These are phyloP conservation scores for Anhinga anhinga DNA, from an alignment of 2,113 vertebrate genomes.

Conservation along the genomic window DNA sequence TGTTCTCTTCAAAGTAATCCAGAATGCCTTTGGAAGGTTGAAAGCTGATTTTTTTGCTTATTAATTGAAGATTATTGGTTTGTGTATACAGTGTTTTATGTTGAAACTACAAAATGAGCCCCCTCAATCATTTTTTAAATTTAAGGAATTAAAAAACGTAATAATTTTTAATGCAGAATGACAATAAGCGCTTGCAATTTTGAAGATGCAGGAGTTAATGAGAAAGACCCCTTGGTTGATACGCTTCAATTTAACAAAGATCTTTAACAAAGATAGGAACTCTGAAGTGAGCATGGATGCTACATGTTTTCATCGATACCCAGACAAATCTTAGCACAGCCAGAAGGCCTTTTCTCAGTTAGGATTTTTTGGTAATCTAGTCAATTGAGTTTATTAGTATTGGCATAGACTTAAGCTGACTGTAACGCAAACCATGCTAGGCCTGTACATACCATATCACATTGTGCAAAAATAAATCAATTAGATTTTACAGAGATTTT, in stretches of 20 bases:
- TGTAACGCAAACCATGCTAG: fast-evolving
- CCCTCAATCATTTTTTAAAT: background rate
- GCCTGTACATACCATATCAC: fast-evolving
- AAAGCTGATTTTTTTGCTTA: background rate
- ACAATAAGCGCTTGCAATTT: background rate
- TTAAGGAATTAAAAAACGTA: background rate
- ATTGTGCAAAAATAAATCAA: background rate
- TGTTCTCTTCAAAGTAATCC: background rate
- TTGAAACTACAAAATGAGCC: background rate
- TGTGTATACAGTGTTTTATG: fast-evolving
- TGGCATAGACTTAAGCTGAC: background rate
- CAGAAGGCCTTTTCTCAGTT: background rate
- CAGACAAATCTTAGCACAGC: background rate
- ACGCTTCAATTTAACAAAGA: background rate
- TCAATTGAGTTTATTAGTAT: background rate
- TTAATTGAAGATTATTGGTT: background rate
- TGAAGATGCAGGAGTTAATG: background rate
- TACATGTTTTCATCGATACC: background rate
- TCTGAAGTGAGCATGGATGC: background rate
- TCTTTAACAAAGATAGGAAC: background rate
- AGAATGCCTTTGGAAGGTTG: background rate
- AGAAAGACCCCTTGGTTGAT: background rate
- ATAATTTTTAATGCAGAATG: background rate
- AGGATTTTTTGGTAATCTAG: background rate
- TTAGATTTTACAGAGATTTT: background rate